phyloP scores from a whole-genome alignment of 2,113 vertebrate genomes.

The Scalopus aquaticus region DNA sequence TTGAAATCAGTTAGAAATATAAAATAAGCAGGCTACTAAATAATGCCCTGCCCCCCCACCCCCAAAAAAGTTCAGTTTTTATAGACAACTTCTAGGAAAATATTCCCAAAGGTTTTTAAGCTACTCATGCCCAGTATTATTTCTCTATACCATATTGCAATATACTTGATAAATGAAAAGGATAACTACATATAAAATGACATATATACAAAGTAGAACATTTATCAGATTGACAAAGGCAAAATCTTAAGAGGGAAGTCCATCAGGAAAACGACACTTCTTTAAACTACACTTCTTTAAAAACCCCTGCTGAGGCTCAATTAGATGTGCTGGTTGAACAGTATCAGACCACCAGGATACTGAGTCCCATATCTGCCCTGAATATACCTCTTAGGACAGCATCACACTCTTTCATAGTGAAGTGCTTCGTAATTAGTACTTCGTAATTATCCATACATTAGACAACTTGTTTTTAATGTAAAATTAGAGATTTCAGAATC shows the following conservation, averaged over 20 bases:
- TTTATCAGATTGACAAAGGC: neutral
- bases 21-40: neutral
- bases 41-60: neutral
- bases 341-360: accelerated
- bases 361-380: neutral
- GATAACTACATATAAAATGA: neutral
- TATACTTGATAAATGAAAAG: constrained; percentile 8
- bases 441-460: neutral
- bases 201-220: neutral
- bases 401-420: neutral
- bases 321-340: neutral
- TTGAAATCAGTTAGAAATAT: constrained; percentile 41
- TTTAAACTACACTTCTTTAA: neutral
- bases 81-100: no score
- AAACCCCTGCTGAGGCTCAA: neutral
- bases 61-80: no score
- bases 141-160: neutral
- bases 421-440: neutral
- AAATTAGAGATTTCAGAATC: neutral
- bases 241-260: neutral
- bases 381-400: neutral
- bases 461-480: neutral
- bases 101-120: neutral
- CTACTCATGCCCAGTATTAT: neutral
- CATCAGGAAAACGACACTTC: neutral